phyloP scores from a whole-genome alignment of 2,113 vertebrate genomes.

The Semnornis frantzii region DNA sequence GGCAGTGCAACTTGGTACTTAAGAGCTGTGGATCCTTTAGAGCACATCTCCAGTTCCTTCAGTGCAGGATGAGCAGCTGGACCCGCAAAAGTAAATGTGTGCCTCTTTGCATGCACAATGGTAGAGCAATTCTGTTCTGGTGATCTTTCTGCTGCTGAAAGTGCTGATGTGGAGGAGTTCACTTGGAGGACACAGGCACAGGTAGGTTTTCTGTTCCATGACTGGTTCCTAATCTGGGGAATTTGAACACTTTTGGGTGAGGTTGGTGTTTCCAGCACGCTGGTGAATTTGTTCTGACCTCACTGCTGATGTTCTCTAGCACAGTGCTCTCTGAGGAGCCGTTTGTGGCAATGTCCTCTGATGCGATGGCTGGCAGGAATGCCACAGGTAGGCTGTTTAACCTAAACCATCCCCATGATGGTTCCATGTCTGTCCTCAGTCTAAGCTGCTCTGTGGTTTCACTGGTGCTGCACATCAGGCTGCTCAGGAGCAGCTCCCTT shows the following conservation, averaged over 20 bases:
- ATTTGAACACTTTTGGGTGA: fast-evolving
- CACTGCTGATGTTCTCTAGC: not conserved
- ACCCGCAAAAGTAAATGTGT: not conserved
- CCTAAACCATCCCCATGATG: fast-evolving
- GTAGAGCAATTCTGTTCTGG: not conserved
- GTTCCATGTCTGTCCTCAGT: not conserved
- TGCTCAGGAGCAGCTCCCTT: not conserved
- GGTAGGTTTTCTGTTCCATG: too few relatives aligned
- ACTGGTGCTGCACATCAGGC: not conserved
- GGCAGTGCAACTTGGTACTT: not conserved
- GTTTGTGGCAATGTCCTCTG: not conserved
- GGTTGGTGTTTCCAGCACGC: not conserved
- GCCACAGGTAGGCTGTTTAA: not conserved
- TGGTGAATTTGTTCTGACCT: not conserved
- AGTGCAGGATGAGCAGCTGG: fast-evolving
- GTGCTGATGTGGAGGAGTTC: not conserved
- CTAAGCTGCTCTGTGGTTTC: not conserved
- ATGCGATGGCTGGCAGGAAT: not conserved
- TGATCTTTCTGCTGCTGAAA: not conserved
- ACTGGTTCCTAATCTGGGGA: not conserved
- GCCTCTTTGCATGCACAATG: fast-evolving
- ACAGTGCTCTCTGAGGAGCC: fast-evolving
- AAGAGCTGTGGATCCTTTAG: not conserved
- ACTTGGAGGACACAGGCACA: fast-evolving
- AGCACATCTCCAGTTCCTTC: fast-evolving